Evolutionary conservation across 2,888 invertebrate species (phyloP), one percentile per base, ranked within the genome.

Genomic region (Tinea pellionella): DNA sequence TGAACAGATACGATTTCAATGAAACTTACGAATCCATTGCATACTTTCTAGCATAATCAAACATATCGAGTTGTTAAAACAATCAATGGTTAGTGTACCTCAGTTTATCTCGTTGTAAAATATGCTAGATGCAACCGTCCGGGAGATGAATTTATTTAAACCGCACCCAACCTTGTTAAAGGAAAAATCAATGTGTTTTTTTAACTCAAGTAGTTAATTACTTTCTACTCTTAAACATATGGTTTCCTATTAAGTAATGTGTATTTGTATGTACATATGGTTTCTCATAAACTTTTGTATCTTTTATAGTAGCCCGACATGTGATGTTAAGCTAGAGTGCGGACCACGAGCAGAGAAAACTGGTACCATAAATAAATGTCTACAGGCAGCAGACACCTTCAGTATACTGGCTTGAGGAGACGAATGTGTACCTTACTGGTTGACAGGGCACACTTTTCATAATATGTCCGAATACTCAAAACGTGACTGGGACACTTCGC

Each of bases 91-190:
- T 53, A 53, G 4, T 15, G 24, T 24, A 24, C 24, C 2, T n/a
- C n/a, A n/a, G n/a, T n/a, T n/a, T n/a, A n/a, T n/a, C n/a, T n/a
- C n/a, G n/a, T n/a, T n/a, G n/a, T n/a, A n/a, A n/a, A n/a, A n/a
- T n/a, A n/a, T n/a, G n/a, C n/a, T 53, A 53, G 53, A 53, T 53
- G 53, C 53, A 53, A 12, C 53, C 53, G 24, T 24, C 24, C 53
- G 24, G 24, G 24, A 19, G 53, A 53, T 24, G 24, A 24, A 53
- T 53, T 18, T 53, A 53, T 53, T 53, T 53, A 53, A 53, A 53
- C 4, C 11, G 24, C 53, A 6, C 53, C 53, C 53, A 47, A 47
- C 47, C 53, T 53, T 24, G 53, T 53, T 53, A 47, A 47, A 47
- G 47, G n/a, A 2, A 47, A 47, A 47, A n/a, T 47, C 47, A 15